These are phyloP conservation scores for Nephotettix cincticeps DNA, from an alignment of 1,140 invertebrate species.

Conservation along the genomic window DNA sequence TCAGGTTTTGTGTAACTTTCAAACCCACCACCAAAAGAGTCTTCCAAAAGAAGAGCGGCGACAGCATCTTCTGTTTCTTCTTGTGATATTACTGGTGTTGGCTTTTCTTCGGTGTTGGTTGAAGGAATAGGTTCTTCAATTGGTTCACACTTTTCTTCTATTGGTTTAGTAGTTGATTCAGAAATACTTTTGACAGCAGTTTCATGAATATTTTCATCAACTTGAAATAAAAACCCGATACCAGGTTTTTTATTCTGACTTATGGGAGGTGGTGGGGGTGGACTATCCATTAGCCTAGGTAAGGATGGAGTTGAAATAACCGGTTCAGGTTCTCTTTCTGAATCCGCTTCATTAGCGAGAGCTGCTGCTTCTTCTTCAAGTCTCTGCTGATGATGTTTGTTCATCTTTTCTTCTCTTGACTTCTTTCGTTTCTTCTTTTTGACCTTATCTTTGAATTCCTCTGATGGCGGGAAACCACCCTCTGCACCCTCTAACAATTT, in stretches of 20 bases:
- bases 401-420: constrained; percentile 72
- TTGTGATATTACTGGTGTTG: constrained; percentile 81
- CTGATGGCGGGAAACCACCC: constrained; percentile 44
- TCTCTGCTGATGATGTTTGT: constrained; percentile 61
- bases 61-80: constrained; percentile 92
- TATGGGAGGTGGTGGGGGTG: constrained; percentile 40
- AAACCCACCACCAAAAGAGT: constrained; percentile 69
- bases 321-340: constrained; percentile 31
- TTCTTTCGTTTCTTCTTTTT: constrained; percentile 83
- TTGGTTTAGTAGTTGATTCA: constrained; percentile 47
- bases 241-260: constrained; percentile 52
- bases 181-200: constrained; percentile 75
- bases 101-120: constrained; percentile 66
- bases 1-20: constrained; percentile 69
- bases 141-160: constrained; percentile 44
- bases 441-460: constrained; percentile 45
- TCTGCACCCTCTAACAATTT: constrained; percentile 65
- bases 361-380: constrained; percentile 34
- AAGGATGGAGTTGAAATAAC: constrained; percentile 41
- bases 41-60: constrained; percentile 73
- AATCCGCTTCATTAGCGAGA: constrained; percentile 30
- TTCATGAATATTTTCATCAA: constrained; percentile 69
- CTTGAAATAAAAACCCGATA: constrained; percentile 66
- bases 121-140: constrained; percentile 45
- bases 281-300: constrained; percentile 51